Conservation (phyloP, 2,797 vertebrate species). For the Pipistrellus nathusii region DNA sequence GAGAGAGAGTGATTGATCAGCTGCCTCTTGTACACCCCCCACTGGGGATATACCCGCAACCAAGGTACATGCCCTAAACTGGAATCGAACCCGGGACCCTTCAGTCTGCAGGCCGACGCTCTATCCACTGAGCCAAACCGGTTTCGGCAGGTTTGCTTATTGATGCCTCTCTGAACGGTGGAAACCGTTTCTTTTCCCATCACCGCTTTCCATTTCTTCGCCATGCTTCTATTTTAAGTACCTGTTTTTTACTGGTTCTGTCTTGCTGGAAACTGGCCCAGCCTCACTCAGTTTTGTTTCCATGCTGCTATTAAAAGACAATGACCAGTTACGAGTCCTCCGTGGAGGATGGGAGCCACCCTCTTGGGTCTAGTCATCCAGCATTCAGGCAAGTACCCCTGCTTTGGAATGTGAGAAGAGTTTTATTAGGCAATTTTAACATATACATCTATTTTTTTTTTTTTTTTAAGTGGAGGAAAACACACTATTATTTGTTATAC, state of each 20-base stretch:
- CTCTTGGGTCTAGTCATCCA: conserved; percentile 73
- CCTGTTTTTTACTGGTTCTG: conserved; percentile 46
- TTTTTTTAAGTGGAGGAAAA: background rate
- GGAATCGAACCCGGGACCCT: too few relatives aligned
- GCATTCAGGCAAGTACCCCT: background rate
- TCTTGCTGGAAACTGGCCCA: conserved; percentile 79
- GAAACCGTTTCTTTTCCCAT: conserved; percentile 40
- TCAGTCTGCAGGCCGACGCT: too few relatives aligned
- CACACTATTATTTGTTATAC: background rate
- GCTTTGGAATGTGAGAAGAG: background rate
- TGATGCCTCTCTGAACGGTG: background rate
- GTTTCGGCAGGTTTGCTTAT: background rate
- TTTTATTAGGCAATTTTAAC: conserved; percentile 25
- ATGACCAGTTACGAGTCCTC: conserved; percentile 81
- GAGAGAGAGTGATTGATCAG: too few relatives aligned
- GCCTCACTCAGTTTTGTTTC: conserved; percentile 81
- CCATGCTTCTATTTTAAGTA: conserved; percentile 83
- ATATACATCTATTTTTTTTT: background rate
- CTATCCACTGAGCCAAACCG: too few relatives aligned
- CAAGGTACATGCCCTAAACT: too few relatives aligned
- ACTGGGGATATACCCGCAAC: too few relatives aligned
- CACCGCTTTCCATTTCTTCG: conserved; percentile 51
- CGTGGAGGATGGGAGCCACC: conserved; percentile 71
- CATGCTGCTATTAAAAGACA: conserved; percentile 88
- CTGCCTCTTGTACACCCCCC: too few relatives aligned